Evolutionary conservation across 2,888 invertebrate genomes (phyloP), one percentile per base, ranked within the genome.

Genomic region (Harpalus rubripes): DNA sequence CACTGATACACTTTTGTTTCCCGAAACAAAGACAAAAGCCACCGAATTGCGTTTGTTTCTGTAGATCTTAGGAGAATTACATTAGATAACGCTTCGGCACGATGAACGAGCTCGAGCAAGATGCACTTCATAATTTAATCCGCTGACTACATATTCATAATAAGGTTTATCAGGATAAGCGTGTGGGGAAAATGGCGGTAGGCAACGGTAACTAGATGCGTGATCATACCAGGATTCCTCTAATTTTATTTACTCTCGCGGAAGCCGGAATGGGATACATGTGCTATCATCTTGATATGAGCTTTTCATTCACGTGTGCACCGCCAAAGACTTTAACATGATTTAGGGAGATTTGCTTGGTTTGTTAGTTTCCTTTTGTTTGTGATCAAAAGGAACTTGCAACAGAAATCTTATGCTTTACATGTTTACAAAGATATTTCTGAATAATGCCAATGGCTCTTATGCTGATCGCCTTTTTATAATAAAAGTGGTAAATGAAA

Each of bases 191-290:
- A 26, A 12, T 26, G 44, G 44, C 44, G 44, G 44, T 10, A 52
- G 12, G 12, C 44, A 18, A 16, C 72, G 72, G 18, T 74, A 74
- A 74, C 44, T 74, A 44, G 44, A 44, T 74, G 72, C 72, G 72
- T 74, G 81, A 63, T 63, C 58, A 41, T 81, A 63, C 22, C 52
- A 26, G 65, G 32, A 81, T 65, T 41, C 22, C 81, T 63, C 81
- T 81, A 81, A 81, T 81, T 81, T 81, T 81, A 81, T 81, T 81
- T 81, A 81, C 81, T 16, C 68, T 65, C 26, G 44, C 15, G 44
- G 81, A 81, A 81, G 52, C 65, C 15, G 44, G 81, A 81, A 81
- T 81, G 68, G 68, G 65, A 81, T 81, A 81, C 81, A 81, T 81
- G 81, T 81, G 63, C 65, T 81, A 81, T 81, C 81, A 81, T 65